Percentiles rank a stretch among this genome's conserved stretches.
Conservation (phyloP, 2,888 invertebrate species). For the Orthosia gothica region DNA sequence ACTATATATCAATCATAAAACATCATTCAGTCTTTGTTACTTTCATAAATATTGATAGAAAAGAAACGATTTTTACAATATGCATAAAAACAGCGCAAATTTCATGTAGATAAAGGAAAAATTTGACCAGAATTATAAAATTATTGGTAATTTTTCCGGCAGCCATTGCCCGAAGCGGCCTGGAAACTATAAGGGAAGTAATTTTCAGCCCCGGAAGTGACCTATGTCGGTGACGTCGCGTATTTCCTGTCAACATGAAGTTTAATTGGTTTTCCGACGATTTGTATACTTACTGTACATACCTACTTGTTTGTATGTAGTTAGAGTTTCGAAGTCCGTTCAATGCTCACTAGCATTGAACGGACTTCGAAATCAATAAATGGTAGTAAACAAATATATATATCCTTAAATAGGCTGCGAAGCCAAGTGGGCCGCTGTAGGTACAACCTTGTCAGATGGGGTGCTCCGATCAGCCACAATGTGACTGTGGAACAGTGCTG, state of each 20-base stretch:
- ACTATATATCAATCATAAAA: too few species aligned
- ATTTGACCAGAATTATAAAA: constrained; percentile 2
- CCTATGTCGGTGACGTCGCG: constrained; percentile 60
- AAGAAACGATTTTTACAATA: background rate
- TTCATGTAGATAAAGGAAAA: background rate
- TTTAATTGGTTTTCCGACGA: constrained; percentile 74
- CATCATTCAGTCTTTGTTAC: background rate
- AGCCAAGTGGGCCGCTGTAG: too few species aligned
- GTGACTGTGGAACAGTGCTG: too few species aligned
- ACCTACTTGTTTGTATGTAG: constrained; percentile 13
- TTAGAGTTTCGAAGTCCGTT: too few species aligned
- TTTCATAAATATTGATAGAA: background rate
- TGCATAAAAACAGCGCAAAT: background rate
- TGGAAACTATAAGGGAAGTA: constrained; percentile 58
- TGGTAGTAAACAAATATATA: too few species aligned
- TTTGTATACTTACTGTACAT: constrained; percentile 37
- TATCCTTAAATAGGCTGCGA: too few species aligned
- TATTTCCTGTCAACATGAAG: constrained; percentile 69
- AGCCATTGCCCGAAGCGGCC: constrained; percentile 13
- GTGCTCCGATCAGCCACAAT: too few species aligned
- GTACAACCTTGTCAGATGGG: too few species aligned
- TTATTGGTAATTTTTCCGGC: constrained; percentile 16
- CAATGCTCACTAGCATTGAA: too few species aligned
- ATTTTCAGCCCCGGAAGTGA: constrained; percentile 62
- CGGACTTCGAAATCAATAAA: constrained; percentile 37